Base-by-base conservation (phyloP, 2,113 vertebrate genomes). In the Caranx melampygus region DNA sequence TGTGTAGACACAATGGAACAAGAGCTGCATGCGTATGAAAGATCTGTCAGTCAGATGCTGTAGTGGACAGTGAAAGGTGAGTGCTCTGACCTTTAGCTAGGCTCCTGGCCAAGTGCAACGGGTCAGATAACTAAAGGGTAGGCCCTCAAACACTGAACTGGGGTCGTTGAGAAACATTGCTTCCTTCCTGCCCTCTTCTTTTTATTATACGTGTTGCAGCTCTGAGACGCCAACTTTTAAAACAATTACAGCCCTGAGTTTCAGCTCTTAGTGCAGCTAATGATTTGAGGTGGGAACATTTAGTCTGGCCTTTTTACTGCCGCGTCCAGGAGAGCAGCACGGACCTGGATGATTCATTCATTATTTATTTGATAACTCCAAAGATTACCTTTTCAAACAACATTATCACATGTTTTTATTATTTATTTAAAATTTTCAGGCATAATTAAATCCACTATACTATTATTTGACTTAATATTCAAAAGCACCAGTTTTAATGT, bases 211-310 rank as follows among this genome's bases (percentile, higher is more conserved):
- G 14, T 64, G 82, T 71, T 73, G 82, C 40, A 34, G 83, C 85
- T 89, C 71, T 88, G 75, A 89, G 88, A 92, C 86, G 60, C 84
- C 88, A 89, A 83, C 73, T 6, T 84, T 92, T 83, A 82, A 78
- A 90, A 65, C 84, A 81, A 82, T 94, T 91, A 92, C 77, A 86
- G 81, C 63, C 87, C 81, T 81, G 80, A 70, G 52, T 72, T 85
- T 86, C 20, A 77, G 72, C 76, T 80, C 84, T 72, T 16, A 68
- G 77, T 31, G 47, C 69, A 76, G 69, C 55, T 60, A 66, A 61
- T 83, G 65, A 82, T 73, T 49, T 81, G 44, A 71, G 75, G 52
- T 62, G 79, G 73, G 58, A 72, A 76, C 1, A 1, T 78, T 71
- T 20, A 26, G 64, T 68, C 34, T 4, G 33, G n/a, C 14, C 15